Evolutionary conservation across 2,888 invertebrate species (phyloP), one percentile per base, ranked within the genome.

Genomic region (Gandaritis pyraliata): DNA sequence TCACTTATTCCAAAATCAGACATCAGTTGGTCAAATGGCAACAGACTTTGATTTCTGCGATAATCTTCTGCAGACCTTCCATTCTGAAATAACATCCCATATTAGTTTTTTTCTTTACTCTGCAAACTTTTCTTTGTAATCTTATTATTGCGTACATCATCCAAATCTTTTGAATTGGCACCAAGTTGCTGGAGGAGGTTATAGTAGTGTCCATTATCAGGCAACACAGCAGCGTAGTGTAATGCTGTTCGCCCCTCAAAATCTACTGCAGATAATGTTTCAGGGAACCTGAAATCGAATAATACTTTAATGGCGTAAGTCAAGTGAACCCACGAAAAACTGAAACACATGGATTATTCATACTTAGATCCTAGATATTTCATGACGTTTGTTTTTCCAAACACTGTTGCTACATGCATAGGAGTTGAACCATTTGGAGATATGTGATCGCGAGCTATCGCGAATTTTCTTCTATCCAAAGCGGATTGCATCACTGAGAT

Each of bases 131-230:
- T 45, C 18, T 7, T 29, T 10, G 23, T n/a, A n/a, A n/a, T 12
- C 38, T 46, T 18, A 23, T 49, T 46, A 48, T 94, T 48, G 43
- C 94, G 93, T 90, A 98, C 98, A 83, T 96, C 96, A 87, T 98
- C 98, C 70, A 95, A 93, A 55, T 95, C 92, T 76, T 96, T 95
- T 1, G 96, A 94, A 88, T 98, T 97, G 38, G 97, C 97, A 52
- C 98, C 98, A 60, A 98, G 93, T 81, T 97, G 97, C 70, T 96
- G 93, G 53, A 98, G 90, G 56, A 98, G 93, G 83, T 96, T 96
- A 83, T 96, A 98, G 80, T 96, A 97, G 82, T 97, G 96, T 0
- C 96, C 97, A 77, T 97, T 97, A 76, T 98, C 97, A 43, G 95
- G 95, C 61, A 97, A 88, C 11, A 95, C 95, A 2, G 97, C 96